Base-by-base conservation (phyloP, 1,140 invertebrate genomes). In the Camponotus pennsylvanicus region DNA sequence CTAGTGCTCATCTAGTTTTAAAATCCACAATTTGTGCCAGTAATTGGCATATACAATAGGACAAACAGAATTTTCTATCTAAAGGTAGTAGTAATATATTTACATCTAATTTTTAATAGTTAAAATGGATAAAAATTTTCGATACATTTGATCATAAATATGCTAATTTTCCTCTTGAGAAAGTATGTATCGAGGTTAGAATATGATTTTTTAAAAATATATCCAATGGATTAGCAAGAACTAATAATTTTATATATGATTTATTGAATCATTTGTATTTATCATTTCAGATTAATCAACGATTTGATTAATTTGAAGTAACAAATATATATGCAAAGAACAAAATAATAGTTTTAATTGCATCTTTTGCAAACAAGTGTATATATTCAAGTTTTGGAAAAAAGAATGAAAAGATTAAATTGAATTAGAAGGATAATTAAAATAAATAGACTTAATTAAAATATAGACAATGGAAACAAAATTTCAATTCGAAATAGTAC, bases 31-130 rank as follows among this genome's bases (percentile, higher is more conserved):
- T 5, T 67, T 49, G 27, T 70, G 64, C 18, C 34, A 27, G 37
- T 40, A 55, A 7, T 71, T 55, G 64, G n/a, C 78, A 70, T 37
- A 42, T 59, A 37, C 37, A 13, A 45, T 49, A 55, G 27, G n/a
- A 83, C 79, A 59, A 59, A 75, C n/a, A 73, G 32, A 75, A 1
- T 1, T 83, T 61, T 63, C 57, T 49, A n/a, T 70, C 8, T 70
- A n/a, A 61, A 82, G 55, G 69, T 83, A 75, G 32, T 61, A 61
- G 2, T 32, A 59, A 61, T 18, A n/a, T 75, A 11, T n/a, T 37
- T 45, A 55, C 49, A 32, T 80, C 18, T 37, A 40, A 40, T 32
- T 80, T 80, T 40, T 40, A 6, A 40, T 40, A 40, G 6, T 4
- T 40, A 40, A 40, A 6, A 40, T 11, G 5, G 59, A 59, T 27